Evolutionary conservation across 2,113 vertebrate species (phyloP), one percentile per base, ranked within the genome.

Genomic region (Coptodon rendalli): DNA sequence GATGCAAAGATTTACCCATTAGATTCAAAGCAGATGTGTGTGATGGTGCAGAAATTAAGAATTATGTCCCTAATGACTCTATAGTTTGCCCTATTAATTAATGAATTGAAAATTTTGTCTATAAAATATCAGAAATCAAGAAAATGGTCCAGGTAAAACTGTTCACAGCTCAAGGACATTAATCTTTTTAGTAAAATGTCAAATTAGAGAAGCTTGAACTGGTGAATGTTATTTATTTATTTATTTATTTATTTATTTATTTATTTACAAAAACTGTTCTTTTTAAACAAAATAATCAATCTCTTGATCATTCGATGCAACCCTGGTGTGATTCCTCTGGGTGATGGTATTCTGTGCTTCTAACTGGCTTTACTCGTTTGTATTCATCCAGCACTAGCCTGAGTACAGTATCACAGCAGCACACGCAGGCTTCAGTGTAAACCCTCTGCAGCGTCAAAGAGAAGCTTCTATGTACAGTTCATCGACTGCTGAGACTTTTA

Each of bases 381-480:
- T 50, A 50, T 78, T 78, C 40, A 19, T 48, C 24, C 16, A 31
- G 22, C 45, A 50, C 22, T 7, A 17, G 24, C 22, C 40, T 50
- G 9, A 78, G 14, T 78, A 29, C 24, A 50, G 43, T 78, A 31
- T 50, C 17, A 50, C 71, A 76, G 40, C 68, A 76, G 40, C 40
- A 76, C 40, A 48, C n/a, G 6, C 40, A 57, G 36, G 24, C 24
- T 29, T n/a, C 19, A 76, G 11, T 17, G 5, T n/a, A 22, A 27
- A 80, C 68, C 14, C 22, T 31, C n/a, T 73, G 22, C 79, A 53
- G 56, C 38, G 34, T 19, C 66, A 61, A 40, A 45, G 29, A 63
- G 36, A 86, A 27, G 16, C 14, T 53, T 68, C 36, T 52, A 14
- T 79, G 83, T 94, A 94, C 93, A 92, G 91, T 94, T 83, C 38